Evolutionary conservation across 2,888 invertebrate species (phyloP).

Genomic region (Agapostemon virescens): DNA sequence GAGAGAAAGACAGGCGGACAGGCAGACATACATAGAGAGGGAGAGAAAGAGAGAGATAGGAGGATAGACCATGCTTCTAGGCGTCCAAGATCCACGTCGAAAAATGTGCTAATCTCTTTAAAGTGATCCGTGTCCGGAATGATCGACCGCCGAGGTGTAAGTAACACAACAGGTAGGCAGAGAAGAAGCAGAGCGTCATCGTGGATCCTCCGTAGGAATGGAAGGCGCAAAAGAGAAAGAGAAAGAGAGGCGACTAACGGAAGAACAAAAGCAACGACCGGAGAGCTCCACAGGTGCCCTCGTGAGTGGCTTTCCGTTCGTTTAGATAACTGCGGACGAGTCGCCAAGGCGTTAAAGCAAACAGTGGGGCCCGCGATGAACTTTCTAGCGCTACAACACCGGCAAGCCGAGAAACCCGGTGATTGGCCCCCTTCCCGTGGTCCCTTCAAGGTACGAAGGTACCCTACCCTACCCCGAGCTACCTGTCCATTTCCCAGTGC

Average conservation of each 20-base stretch:
- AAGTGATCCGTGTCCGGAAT: conserved; percentile 67
- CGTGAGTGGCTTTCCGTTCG: conserved; percentile 65
- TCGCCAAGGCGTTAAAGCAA: conserved; percentile 74
- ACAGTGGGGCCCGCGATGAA: conserved; percentile 65
- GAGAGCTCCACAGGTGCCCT: conserved; percentile 76
- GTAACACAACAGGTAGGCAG: conserved; percentile 72
- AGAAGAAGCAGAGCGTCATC: conserved; percentile 49
- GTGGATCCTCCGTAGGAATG: conserved; percentile 41
- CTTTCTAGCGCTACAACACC: conserved; percentile 69
- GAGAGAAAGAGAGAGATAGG: too few relatives aligned
- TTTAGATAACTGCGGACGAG: conserved; percentile 70
- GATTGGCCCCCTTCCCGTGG: conserved; percentile 51
- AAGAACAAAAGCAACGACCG: conserved; percentile 72
- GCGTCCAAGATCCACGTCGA: conserved; percentile 49
- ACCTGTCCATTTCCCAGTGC: conserved; percentile 53
- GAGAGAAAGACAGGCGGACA: too few relatives aligned
- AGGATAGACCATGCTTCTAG: conserved; percentile 31
- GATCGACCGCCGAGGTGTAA: conserved; percentile 65
- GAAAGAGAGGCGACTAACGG: conserved; percentile 56
- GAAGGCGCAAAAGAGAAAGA: conserved; percentile 24
- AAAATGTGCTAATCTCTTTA: conserved; percentile 74
- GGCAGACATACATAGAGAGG: too few relatives aligned
- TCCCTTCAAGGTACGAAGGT: conserved; percentile 37
- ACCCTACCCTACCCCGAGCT: conserved; percentile 26
- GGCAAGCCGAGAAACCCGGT: conserved; percentile 23